These are phyloP conservation scores for Portevinia maculata DNA, from an alignment of 2,888 invertebrate genomes.

Conservation along the genomic window DNA sequence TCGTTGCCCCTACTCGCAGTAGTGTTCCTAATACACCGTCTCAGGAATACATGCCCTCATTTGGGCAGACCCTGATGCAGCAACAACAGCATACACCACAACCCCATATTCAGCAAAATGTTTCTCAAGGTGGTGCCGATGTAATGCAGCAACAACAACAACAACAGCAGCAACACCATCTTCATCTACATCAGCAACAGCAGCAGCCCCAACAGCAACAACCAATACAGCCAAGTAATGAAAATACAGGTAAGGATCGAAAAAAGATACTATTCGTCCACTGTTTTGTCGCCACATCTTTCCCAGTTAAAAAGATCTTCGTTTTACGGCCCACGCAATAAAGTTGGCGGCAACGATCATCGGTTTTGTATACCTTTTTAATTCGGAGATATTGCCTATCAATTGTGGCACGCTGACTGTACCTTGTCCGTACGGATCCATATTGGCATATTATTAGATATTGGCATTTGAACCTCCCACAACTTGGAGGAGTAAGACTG, in stretches of 20 bases:
- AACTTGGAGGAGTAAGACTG: no score
- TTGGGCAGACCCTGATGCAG: slow-evolving; percentile 37
- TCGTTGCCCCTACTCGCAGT: slow-evolving; percentile 12
- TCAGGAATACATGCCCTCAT: slow-evolving; percentile 68
- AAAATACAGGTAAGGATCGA: slow-evolving; percentile 38
- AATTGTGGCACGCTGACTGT: no score
- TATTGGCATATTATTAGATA: no score
- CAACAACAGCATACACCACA: slow-evolving; percentile 75
- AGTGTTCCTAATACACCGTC: slow-evolving; percentile 71
- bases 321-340: no score
- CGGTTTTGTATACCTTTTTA: no score
- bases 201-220: slow-evolving; percentile 70
- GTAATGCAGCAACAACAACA: slow-evolving; percentile 31
- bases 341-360: no score
- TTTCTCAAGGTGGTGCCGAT: slow-evolving; percentile 14
- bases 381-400: no score
- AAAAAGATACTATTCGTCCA: not conserved
- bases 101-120: slow-evolving; percentile 22
- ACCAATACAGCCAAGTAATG: slow-evolving; percentile 70
- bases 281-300: no score
- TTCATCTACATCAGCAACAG: slow-evolving; percentile 10
- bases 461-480: no score
- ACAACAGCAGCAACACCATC: slow-evolving; percentile 36
- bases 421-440: no score
- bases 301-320: no score